Conservation (phyloP, 2,888 invertebrate species). For the Drosophila greeni region DNA sequence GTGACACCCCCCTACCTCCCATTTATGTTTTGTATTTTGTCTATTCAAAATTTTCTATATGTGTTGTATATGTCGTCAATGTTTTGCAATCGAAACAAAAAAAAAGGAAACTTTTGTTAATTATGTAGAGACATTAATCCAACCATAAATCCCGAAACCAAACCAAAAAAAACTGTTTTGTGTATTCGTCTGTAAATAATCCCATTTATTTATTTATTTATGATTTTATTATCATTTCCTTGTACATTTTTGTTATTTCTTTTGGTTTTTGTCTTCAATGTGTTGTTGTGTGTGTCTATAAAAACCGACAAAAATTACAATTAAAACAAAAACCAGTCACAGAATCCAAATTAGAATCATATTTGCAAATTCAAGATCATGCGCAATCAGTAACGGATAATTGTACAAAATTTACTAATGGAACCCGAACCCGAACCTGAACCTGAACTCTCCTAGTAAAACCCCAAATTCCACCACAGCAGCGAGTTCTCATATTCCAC, state of each 20-base stretch:
- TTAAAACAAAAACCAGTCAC: constrained; percentile 1
- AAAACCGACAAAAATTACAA: constrained; percentile 16
- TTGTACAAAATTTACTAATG: constrained; percentile 43
- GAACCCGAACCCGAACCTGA: constrained; percentile 21
- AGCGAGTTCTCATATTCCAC: constrained; percentile 36
- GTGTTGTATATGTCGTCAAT: constrained; percentile 52
- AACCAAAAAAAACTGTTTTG: constrained; percentile 42
- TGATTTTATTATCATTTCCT: constrained; percentile 31
- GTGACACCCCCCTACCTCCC: background rate
- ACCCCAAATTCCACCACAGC: constrained; percentile 15
- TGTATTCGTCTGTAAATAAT: constrained; percentile 58
- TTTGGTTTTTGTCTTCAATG: constrained; percentile 61
- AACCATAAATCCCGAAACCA: constrained; percentile 21
- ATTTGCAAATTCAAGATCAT: constrained; percentile 15
- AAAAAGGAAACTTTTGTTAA: constrained; percentile 19
- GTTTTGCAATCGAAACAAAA: constrained; percentile 33
- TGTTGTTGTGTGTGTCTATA: constrained; percentile 61
- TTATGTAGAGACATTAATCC: constrained; percentile 8
- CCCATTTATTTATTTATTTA: constrained; percentile 39
- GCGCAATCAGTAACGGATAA: constrained; percentile 30
- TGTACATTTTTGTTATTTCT: constrained; percentile 53
- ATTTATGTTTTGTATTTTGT: constrained; percentile 25
- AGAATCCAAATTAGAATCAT: constrained; percentile 5
- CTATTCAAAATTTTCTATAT: constrained; percentile 48
- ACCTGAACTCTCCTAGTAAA: background rate